Evolutionary conservation across 1,140 invertebrate species (phyloP).

Genomic region (Drosophila miranda): DNA sequence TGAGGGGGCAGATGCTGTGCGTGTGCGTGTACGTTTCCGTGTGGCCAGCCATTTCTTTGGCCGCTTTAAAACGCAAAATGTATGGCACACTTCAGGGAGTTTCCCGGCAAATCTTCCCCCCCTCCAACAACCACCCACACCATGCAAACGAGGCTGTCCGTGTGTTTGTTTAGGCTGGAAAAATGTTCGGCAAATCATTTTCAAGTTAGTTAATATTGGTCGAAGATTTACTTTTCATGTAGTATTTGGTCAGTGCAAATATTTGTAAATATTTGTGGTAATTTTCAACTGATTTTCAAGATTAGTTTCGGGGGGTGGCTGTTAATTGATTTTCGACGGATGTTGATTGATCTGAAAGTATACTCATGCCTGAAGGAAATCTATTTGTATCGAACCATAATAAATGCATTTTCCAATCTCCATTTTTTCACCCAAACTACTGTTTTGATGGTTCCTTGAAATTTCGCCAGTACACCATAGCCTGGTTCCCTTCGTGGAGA

Average conservation of each 20-base stretch:
- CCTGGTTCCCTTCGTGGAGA: no score
- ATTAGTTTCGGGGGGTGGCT: conserved; percentile 17
- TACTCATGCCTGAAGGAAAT: no score
- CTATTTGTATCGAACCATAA: no score
- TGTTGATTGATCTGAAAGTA: no score
- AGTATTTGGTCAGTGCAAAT: conserved; percentile 33
- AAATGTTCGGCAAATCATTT: conserved; percentile 44
- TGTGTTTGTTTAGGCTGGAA: conserved; percentile 45
- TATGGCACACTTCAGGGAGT: conserved; percentile 59
- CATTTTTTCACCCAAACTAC: neutral
- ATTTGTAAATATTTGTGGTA: conserved; percentile 50
- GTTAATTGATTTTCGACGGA: conserved; percentile 35
- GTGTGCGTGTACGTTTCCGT: conserved; percentile 3
- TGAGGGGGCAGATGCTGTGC: conserved; percentile 24
- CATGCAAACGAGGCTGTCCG: neutral
- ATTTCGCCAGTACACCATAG: no score
- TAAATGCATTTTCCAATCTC: neutral
- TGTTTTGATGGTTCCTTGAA: no score
- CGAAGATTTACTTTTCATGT: conserved; percentile 42
- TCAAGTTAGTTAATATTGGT: conserved; percentile 47
- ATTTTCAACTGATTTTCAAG: conserved; percentile 28
- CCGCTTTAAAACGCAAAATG: conserved; percentile 60
- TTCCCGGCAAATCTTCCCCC: conserved; percentile 34
- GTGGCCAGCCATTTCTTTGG: conserved; percentile 49
- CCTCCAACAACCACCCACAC: no score